These are phyloP conservation scores for rabbit (Oryctolagus cuniculus) DNA, from an alignment of 2,113 vertebrate genomes.

Conservation along the genomic window DNA sequence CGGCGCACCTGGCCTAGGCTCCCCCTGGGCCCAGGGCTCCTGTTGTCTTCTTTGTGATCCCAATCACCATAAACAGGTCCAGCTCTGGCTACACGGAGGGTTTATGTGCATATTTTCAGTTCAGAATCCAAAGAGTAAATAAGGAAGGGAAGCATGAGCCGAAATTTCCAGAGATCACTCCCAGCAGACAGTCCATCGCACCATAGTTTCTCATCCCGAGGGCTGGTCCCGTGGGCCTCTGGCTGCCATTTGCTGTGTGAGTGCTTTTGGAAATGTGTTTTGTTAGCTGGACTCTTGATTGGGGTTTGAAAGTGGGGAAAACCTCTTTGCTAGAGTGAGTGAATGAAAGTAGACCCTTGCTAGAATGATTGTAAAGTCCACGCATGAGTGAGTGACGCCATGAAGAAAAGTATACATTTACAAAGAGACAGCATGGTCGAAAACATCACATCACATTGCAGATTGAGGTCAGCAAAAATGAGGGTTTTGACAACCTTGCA, in stretches of 20 bases:
- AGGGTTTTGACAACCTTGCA: not conserved
- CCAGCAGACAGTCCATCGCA: not conserved
- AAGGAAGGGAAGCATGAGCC: not conserved
- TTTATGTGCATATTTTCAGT: not conserved
- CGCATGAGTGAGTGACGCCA: not conserved
- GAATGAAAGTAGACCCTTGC: not conserved
- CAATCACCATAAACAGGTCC: not conserved
- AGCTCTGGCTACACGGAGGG: not conserved
- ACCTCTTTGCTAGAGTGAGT: not conserved
- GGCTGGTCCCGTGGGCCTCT: not conserved
- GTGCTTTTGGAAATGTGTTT: not conserved
- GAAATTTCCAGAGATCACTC: not conserved
- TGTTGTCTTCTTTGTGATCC: slow-evolving; percentile 6
- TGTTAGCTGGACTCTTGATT: fast-evolving
- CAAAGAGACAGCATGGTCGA: not conserved
- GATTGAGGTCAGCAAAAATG: not conserved
- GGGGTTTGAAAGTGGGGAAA: not conserved
- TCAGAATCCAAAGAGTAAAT: not conserved
- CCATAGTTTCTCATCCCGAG: not conserved
- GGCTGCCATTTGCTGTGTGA: not conserved
- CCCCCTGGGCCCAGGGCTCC: not conserved
- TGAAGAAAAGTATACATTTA: not conserved
- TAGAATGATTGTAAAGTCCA: not conserved
- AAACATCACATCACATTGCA: not conserved
- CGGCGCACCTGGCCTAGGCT: fast-evolving